Evolutionary conservation across 2,797 vertebrate species (phyloP).

Genomic region (Graptemys geographica): DNA sequence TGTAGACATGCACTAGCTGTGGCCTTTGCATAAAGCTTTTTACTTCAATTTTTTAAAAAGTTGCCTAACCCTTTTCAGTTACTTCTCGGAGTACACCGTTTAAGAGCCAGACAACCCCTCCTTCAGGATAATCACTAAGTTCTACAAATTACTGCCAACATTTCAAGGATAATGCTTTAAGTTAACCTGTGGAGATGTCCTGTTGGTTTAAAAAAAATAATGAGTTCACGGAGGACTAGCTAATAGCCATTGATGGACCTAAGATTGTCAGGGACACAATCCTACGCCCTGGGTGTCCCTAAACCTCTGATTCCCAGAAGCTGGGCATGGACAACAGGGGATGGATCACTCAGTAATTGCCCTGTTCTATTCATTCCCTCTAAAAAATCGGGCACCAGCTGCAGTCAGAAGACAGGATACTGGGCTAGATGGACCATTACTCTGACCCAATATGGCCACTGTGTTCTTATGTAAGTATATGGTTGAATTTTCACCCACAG

Average conservation of each 20-base stretch:
- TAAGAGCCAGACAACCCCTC: fast-evolving
- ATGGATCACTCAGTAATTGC: neutral
- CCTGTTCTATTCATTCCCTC: neutral
- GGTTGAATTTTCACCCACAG: neutral
- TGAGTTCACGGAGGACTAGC: neutral
- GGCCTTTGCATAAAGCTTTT: neutral
- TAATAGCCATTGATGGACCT: neutral
- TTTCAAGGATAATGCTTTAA: neutral
- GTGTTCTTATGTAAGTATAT: fast-evolving
- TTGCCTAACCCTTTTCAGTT: fast-evolving
- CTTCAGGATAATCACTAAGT: neutral
- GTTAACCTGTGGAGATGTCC: neutral
- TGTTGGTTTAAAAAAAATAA: neutral
- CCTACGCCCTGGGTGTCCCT: neutral
- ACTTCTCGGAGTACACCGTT: neutral
- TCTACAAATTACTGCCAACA: neutral
- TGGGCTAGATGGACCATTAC: neutral
- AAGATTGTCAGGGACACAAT: neutral
- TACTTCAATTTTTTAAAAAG: no score
- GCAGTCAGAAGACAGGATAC: neutral
- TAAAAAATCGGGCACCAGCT: neutral
- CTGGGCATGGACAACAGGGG: neutral
- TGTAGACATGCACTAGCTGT: fast-evolving
- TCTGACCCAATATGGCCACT: neutral
- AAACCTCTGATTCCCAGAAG: neutral